Evolutionary conservation across 30 jellyfish, hydroid and myxozoan genomes (phyloP), one percentile per base, ranked within the genome.

Genomic region (Mastigias papua): DNA sequence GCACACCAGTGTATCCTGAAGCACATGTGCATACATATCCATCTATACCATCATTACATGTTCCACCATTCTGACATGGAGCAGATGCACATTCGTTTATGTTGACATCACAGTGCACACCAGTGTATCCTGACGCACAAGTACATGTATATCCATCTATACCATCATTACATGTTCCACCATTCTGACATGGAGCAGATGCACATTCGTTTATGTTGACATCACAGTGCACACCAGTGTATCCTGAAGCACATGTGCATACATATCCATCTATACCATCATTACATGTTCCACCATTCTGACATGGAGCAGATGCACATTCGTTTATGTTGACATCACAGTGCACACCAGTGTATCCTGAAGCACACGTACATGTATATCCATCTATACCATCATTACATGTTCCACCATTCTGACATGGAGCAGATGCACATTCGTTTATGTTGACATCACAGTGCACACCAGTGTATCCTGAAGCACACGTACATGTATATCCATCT

Each of bases 81-180:
- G 32, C 32, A 2, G 93, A 64, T 0, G 80, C 73, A 37, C 97
- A 89, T 70, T 89, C 97, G 28, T 89, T 49, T 46, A 89, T 80
- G 66, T 89, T 76, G 0, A 82, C 69, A 78, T 8, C 34, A 69
- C 97, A 89, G 19, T 46, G 48, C 48, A 70, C 79, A 1, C 97
- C 97, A 15, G 81, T 74, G 68, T 71, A 89, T 28, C 97, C 97
- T 16, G 97, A 87, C 65, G 19, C 15, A 69, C 97, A 89, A n/a
- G 69, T 74, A 61, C 97, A 89, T 23, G 76, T 26, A 50, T 51
- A 78, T 81, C 64, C 90, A 31, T 54, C 54, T 19, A 76, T 31
- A 34, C 49, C 65, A 66, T 89, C 97, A 31, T 71, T 65, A 78
- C 97, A 89, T 34, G 19, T 16, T 3, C 82, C 91, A 5, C 86